These are phyloP conservation scores for Leptinotarsa tumamoca DNA, from an alignment of 2,888 invertebrate species.

Conservation along the genomic window DNA sequence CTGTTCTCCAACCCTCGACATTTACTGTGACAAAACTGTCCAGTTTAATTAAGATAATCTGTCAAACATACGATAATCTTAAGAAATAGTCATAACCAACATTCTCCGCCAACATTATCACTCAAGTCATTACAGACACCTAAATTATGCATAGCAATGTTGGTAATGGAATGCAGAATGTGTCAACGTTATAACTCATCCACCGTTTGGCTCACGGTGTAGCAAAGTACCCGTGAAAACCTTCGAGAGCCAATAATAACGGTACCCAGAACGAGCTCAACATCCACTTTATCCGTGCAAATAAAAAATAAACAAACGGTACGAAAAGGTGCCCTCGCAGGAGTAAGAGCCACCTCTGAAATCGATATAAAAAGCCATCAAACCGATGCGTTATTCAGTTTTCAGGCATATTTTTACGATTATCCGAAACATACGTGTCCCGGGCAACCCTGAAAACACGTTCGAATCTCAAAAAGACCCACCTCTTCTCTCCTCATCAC, in stretches of 20 bases:
- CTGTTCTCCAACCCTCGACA: too few species aligned
- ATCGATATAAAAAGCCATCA: constrained; percentile 33
- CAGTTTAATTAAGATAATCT: not conserved
- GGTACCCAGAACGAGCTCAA: constrained; percentile 27
- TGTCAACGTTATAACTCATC: constrained; percentile 13
- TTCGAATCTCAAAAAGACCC: constrained; percentile 56
- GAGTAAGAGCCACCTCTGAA: constrained; percentile 22
- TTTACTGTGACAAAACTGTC: too few species aligned
- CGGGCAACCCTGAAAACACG: constrained; percentile 24
- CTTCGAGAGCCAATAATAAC: constrained; percentile 18
- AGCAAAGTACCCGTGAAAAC: not conserved
- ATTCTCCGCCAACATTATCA: not conserved
- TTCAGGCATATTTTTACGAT: constrained; percentile 3
- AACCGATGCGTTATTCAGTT: not conserved
- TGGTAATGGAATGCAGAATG: constrained; percentile 5
- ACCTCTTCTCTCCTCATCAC: constrained; percentile 98
- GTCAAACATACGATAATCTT: not conserved
- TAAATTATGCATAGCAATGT: constrained; percentile 7
- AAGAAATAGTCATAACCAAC: not conserved
- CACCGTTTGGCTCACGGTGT: constrained; percentile 8
- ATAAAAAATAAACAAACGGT: constrained; percentile 32
- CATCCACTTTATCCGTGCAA: constrained; percentile 30
- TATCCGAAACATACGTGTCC: constrained; percentile 15
- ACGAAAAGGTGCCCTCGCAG: not conserved
- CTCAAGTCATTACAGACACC: not conserved